Percentiles rank a stretch among this genome's conserved stretches.
Conservation (phyloP, 2,797 vertebrate genomes). For the Molossus alvarezi region DNA sequence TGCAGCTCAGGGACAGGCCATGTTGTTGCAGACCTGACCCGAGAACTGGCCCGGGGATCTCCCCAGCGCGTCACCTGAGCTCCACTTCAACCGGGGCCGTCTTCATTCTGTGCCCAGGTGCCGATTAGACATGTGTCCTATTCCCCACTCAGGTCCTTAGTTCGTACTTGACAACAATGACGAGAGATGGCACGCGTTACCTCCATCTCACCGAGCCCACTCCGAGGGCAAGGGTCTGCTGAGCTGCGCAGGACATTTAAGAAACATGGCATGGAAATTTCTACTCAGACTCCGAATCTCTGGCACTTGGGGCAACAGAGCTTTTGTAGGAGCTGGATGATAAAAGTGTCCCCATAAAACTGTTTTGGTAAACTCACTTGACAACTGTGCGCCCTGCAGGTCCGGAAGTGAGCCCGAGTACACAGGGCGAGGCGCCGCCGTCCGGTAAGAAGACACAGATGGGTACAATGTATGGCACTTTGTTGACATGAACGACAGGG, state of each 20-base stretch:
- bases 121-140: accelerated
- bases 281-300: neutral
- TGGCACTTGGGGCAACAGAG: neutral
- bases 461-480: neutral
- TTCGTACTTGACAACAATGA: slow-evolving; percentile 3
- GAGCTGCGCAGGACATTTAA: neutral
- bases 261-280: neutral
- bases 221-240: neutral
- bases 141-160: neutral
- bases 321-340: neutral
- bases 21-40: accelerated
- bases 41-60: too few relatives aligned
- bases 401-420: neutral
- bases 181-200: neutral
- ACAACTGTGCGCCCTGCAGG: accelerated
- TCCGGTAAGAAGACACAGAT: neutral
- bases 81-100: neutral
- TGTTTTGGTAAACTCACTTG: neutral
- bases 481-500: accelerated
- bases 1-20: accelerated
- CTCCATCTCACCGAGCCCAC: neutral
- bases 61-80: too few relatives aligned
- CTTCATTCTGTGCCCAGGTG: too few relatives aligned
- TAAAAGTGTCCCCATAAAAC: too few relatives aligned
- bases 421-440: neutral